phyloP scores from a whole-genome alignment of 92 coral and sea anemone genomes.

The Porites evermanni region DNA sequence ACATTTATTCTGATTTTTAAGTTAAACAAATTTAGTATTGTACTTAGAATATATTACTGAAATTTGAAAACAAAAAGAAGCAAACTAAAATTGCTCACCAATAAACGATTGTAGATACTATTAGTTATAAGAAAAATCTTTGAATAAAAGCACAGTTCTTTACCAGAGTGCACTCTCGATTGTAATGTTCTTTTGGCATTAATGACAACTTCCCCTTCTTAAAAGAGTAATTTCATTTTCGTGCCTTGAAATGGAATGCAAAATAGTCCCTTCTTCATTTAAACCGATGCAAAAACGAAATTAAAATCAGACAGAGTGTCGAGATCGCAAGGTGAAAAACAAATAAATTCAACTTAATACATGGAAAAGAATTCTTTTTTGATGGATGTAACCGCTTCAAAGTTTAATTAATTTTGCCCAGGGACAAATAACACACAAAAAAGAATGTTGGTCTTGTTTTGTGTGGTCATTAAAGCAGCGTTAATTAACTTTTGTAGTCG shows the following conservation, averaged over 20 bases:
- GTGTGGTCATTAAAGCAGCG: slow-evolving; percentile 48
- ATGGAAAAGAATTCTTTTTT: slow-evolving; percentile 36
- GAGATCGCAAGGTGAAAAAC: slow-evolving; percentile 34
- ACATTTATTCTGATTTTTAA: slow-evolving; percentile 42
- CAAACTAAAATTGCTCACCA: slow-evolving; percentile 18
- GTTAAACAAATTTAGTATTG: slow-evolving; percentile 46
- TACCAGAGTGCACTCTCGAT: not conserved
- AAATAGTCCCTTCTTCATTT: slow-evolving; percentile 11
- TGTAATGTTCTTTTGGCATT: slow-evolving; percentile 23
- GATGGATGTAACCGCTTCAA: slow-evolving; percentile 56
- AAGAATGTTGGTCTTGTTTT: slow-evolving; percentile 53
- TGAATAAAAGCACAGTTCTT: slow-evolving; percentile 43
- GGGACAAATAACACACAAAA: slow-evolving; percentile 55
- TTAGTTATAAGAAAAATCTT: slow-evolving; percentile 34
- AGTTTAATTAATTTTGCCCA: slow-evolving; percentile 66
- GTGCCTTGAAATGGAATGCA: slow-evolving; percentile 21
- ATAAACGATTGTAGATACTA: slow-evolving; percentile 37
- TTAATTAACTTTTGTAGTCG: slow-evolving; percentile 72
- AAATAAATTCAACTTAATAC: slow-evolving; percentile 42
- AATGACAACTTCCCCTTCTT: slow-evolving; percentile 12
- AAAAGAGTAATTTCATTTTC: not conserved
- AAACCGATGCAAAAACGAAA: slow-evolving; percentile 17
- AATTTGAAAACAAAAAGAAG: slow-evolving; percentile 20
- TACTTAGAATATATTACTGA: slow-evolving; percentile 24
- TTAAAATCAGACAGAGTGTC: slow-evolving; percentile 48